A percentile compares a stretch with the other conserved stretches of the same genome.
Evolutionary conservation across 2,797 vertebrate genomes (phyloP).

Genomic region (Fringilla coelebs): DNA sequence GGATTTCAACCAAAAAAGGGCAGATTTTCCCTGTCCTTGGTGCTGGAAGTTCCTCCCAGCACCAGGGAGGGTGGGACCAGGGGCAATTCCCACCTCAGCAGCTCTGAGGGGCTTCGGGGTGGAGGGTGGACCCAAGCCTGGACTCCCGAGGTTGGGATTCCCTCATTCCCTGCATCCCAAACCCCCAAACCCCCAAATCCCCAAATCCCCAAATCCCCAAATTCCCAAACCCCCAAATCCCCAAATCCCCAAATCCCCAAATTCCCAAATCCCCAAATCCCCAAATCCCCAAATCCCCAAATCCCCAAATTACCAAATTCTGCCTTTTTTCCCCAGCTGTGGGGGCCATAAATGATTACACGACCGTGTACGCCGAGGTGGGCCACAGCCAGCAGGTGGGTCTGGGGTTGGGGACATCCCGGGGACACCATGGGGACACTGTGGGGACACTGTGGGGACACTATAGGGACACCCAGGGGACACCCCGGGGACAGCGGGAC

Average conservation of each 20-base stretch:
- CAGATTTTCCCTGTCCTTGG: background rate
- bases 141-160: fast-evolving
- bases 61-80: fast-evolving
- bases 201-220: background rate
- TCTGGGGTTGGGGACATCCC: background rate
- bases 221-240: background rate
- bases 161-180: background rate
- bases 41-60: fast-evolving
- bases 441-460: background rate
- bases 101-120: background rate
- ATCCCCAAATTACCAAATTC: no score
- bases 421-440: no score
- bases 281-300: background rate
- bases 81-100: background rate
- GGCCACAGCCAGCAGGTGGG: background rate
- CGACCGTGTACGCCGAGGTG: fast-evolving
- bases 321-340: fast-evolving
- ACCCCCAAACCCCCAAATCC: background rate
- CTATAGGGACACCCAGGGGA: no score
- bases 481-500: background rate
- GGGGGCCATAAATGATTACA: fast-evolving
- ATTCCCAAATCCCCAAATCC: background rate
- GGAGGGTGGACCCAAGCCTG: fast-evolving
- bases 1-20: background rate
- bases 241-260: no score